Conservation (phyloP, 2,113 vertebrate species). For the Stegastes partitus region DNA sequence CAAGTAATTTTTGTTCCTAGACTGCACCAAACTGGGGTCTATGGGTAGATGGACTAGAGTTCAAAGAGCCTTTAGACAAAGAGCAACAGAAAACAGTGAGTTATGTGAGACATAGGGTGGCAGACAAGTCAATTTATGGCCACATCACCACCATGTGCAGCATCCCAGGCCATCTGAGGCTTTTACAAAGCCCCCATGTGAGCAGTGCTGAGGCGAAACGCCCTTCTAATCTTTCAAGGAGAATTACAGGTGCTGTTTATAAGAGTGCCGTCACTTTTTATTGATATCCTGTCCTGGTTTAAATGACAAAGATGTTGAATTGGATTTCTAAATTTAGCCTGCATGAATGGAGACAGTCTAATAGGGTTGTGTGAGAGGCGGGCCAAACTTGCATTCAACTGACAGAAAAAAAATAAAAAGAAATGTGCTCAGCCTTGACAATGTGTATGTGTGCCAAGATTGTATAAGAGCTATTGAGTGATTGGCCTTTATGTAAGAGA, state of each 20-base stretch:
- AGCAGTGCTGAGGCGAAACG: conserved; percentile 12
- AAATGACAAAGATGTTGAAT: conserved; percentile 63
- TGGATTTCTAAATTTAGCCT: conserved; percentile 67
- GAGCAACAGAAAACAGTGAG: too few relatives aligned
- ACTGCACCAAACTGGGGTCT: too few relatives aligned
- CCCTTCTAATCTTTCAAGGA: conserved; percentile 50
- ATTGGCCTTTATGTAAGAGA: conserved; percentile 58
- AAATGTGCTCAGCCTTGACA: conserved; percentile 11
- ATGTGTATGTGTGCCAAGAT: conserved; percentile 38
- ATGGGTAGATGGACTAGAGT: background rate
- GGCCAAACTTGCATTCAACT: conserved; percentile 33
- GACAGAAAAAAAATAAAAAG: conserved; percentile 20
- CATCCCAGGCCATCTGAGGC: background rate
- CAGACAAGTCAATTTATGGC: too few relatives aligned
- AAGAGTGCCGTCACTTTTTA: conserved; percentile 40
- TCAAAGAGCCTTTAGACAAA: too few relatives aligned
- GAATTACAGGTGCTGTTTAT: conserved; percentile 59
- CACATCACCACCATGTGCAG: background rate
- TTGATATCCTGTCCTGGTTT: conserved; percentile 69
- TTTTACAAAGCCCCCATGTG: background rate
- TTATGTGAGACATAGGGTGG: too few relatives aligned
- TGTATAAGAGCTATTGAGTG: conserved; percentile 50
- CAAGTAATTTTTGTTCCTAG: too few relatives aligned
- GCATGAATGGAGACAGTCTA: conserved; percentile 44
- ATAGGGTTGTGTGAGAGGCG: conserved; percentile 27